Evolutionary conservation across 1,140 invertebrate genomes (phyloP).

Genomic region (Vanessa atalanta): DNA sequence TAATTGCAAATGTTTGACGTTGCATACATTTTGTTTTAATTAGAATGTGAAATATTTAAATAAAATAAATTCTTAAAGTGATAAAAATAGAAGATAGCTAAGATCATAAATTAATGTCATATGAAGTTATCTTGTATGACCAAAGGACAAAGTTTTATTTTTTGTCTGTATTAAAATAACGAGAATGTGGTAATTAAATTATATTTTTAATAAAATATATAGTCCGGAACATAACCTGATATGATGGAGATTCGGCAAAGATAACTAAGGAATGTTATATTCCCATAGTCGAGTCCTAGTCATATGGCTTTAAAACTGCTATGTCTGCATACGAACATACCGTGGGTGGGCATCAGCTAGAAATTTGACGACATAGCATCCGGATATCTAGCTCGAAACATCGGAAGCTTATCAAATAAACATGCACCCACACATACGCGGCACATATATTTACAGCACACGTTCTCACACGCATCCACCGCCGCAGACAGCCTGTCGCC

Average conservation of each 20-base stretch:
- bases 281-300: not conserved
- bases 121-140: too few species aligned
- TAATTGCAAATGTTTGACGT: not conserved
- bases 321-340: constrained; percentile 34
- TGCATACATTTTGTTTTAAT: not conserved
- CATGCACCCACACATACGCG: constrained; percentile 65
- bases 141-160: not conserved
- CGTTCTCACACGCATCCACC: constrained; percentile 59
- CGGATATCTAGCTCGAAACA: constrained; percentile 70
- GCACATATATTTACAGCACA: constrained; percentile 66
- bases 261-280: not conserved
- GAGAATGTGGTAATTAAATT: too few species aligned
- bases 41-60: not conserved
- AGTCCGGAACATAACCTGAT: not conserved
- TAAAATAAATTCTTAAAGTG: not conserved
- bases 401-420: constrained; percentile 79
- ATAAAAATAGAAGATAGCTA: constrained; percentile 4
- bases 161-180: not conserved
- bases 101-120: too few species aligned
- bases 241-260: not conserved
- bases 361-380: constrained; percentile 73
- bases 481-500: constrained; percentile 78
- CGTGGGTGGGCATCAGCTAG: constrained; percentile 64
- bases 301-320: constrained; percentile 13
- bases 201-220: not conserved